Evolutionary conservation across 2,888 invertebrate genomes (phyloP), one percentile per base, ranked within the genome.

Genomic region (Scelioninae gen. 1): DNA sequence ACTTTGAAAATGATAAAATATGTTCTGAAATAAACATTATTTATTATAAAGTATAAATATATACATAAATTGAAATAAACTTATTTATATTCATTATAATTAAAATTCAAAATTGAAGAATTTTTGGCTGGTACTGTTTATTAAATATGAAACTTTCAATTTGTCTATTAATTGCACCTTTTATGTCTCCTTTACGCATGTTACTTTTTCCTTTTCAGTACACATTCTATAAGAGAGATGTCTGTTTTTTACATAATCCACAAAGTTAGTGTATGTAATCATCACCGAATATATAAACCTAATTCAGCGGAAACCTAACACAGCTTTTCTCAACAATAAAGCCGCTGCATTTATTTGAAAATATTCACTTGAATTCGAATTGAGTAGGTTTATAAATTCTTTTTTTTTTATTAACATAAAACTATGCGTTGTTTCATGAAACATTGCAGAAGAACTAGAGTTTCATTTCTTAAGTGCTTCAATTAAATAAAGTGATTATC

Each of bases 401-500:
- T 43, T 5, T 51, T 51, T 51, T 51, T 10, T 29, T 29, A 29
- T 51, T 23, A 53, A 53, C 29, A 29, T 53, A 11, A 53, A 53
- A 53, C 31, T 53, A 11, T 11, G 31, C 10, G 13, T 31, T 53
- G 31, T 51, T 29, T 10, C n/a, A 9, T 51, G 9, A n/a, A 31
- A 55, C 32, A 55, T n/a, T 55, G n/a, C 13, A 32, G 32, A n/a
- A 13, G n/a, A 32, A 32, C 7, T 7, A n/a, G 8, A 5, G 32
- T 32, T 31, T 55, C 34, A 23, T 53, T 29, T 10, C 53, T 53
- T 53, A 53, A 53, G 53, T 31, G 53, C 11, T 53, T 16, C n/a
- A 53, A 53, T 53, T 53, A 53, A 53, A 53, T 53, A 31, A 53
- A 53, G 4, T 11, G 53, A 53, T 31, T 53, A 53, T 31, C 53